Evolutionary conservation across 2,797 vertebrate species (phyloP), one percentile per base, ranked within the genome.

Genomic region (Tangara arthus): DNA sequence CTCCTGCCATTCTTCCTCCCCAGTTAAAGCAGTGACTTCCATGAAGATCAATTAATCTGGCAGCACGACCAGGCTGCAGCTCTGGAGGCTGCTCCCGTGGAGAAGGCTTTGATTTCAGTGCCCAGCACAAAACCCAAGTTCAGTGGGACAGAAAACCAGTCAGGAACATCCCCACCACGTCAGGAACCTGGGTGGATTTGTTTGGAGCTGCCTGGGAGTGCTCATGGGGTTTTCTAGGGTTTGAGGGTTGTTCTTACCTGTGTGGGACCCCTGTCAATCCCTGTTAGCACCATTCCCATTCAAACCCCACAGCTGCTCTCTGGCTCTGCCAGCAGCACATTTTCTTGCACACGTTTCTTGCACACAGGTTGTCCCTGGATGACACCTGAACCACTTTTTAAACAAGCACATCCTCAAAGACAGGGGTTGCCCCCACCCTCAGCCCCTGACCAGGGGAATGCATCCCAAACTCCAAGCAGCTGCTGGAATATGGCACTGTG

Each of bases 201-300:
- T 78, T 35, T 73, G 66, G 60, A 89, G 52, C 47, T 68, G 59
- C 14, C 34, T 52, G 26, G 13, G 34, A 21, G 4, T 1, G 28
- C 46, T 65, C 1, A 0, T 1, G 22, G 3, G 32, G 41, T n/a
- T 88, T 77, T 46, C 32, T 22, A 10, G 47, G 1, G 1, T 3
- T 6, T 7, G 28, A 59, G 27, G 30, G 20, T 14, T 63, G 17
- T 59, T 84, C 46, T 14, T 30, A 56, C 30, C 4, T 2, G 16
- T 20, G 8, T 15, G 82, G 53, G 61, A 41, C 12, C 42, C 10
- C 72, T 59, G 11, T 2, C 28, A 28, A 41, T 10, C 42, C 10
- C 72, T 59, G 11, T 2, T 32, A 28, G n/a, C 32, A 3, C 4
- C 34, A 18, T 4, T 52, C 44, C 3, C 4, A 47, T 2, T 35